Evolutionary conservation across 2,797 vertebrate species (phyloP).

Genomic region (Pteropus rufus): DNA sequence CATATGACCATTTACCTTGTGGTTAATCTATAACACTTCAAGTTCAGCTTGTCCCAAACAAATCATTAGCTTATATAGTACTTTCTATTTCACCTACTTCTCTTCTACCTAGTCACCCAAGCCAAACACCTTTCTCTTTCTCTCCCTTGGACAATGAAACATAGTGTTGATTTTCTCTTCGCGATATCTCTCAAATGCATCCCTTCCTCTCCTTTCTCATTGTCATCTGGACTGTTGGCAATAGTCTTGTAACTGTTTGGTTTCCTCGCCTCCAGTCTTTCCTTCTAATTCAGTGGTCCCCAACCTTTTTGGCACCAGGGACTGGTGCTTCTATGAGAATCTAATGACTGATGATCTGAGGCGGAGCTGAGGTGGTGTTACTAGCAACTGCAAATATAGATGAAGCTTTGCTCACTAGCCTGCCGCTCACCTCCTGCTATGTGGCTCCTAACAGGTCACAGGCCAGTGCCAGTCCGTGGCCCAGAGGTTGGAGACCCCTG

Average conservation of each 20-base stretch:
- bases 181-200: neutral
- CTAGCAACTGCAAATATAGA: too few species aligned
- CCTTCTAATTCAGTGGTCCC: neutral
- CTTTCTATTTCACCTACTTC: neutral
- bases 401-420: too few species aligned
- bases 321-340: too few species aligned
- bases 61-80: neutral
- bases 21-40: neutral
- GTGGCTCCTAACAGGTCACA: too few species aligned
- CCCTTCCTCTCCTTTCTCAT: neutral
- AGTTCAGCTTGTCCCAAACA: neutral
- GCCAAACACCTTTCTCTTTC: neutral
- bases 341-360: too few species aligned
- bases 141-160: neutral
- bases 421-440: too few species aligned
- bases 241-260: neutral
- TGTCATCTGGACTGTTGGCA: neutral
- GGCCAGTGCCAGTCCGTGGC: too few species aligned
- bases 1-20: neutral
- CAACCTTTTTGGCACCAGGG: too few species aligned
- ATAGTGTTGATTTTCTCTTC: neutral
- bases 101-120: neutral
- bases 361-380: too few species aligned
- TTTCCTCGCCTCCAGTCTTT: conserved; percentile 11
- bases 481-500: too few species aligned